A percentile compares a stretch with the other conserved stretches of the same genome.
Conservation (phyloP, 2,888 invertebrate species). For the Temnothorax ravouxi region DNA sequence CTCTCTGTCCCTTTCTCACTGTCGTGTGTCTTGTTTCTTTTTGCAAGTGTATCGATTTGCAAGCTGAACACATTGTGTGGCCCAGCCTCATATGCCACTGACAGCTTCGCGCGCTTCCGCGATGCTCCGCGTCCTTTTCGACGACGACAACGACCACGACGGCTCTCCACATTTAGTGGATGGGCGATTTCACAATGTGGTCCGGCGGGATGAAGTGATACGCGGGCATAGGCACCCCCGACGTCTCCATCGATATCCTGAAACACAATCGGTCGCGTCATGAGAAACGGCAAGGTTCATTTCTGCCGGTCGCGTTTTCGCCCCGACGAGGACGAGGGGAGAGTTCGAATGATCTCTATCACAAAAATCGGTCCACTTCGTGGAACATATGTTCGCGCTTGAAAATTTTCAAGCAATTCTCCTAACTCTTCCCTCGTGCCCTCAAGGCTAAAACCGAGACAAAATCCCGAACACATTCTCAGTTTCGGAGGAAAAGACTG, state of each 20-base stretch:
- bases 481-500: conserved; percentile 39
- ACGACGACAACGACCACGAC: conserved; percentile 76
- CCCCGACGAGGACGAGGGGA: neutral
- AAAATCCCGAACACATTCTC: conserved; percentile 6
- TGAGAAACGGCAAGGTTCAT: conserved; percentile 7
- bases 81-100: conserved; percentile 80
- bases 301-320: neutral
- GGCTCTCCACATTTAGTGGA: conserved; percentile 89
- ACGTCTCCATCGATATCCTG: conserved; percentile 98
- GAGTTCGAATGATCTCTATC: neutral
- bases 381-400: neutral
- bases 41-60: conserved; percentile 75
- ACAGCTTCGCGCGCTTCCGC: conserved; percentile 84
- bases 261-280: conserved; percentile 85
- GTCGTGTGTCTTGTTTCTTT: conserved; percentile 51
- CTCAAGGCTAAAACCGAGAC: neutral
- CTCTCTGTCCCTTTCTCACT: conserved; percentile 56
- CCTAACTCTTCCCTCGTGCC: neutral
- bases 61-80: conserved; percentile 82
- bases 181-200: conserved; percentile 96
- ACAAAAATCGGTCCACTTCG: neutral
- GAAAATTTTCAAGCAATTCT: neutral
- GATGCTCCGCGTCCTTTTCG: conserved; percentile 83
- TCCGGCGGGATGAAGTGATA: conserved; percentile 97
- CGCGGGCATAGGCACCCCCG: conserved; percentile 95